phyloP scores from a whole-genome alignment of 2,113 vertebrate species.

The Sigmodon hispidus region DNA sequence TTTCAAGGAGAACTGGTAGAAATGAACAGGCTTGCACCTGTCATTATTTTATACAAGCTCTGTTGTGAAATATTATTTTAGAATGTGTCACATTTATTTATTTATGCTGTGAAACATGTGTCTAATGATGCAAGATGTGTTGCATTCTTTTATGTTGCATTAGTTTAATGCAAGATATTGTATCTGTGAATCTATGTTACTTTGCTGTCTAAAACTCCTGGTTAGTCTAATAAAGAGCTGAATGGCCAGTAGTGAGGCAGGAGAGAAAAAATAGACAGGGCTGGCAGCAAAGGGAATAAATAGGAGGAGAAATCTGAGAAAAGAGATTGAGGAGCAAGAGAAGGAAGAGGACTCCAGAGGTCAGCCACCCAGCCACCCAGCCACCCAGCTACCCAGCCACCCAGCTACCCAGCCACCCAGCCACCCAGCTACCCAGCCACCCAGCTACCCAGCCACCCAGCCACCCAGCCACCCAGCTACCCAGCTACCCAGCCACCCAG shows the following conservation, averaged over 20 bases:
- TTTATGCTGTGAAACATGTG: background rate
- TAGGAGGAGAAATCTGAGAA: background rate
- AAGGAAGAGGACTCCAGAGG: background rate
- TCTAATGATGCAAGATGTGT: background rate
- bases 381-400: too few species aligned
- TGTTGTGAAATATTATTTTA: background rate
- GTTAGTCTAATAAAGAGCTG: background rate
- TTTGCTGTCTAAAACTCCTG: background rate
- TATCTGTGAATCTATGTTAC: background rate
- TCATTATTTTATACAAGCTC: slow-evolving; percentile 30
- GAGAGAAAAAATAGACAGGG: background rate
- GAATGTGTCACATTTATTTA: background rate
- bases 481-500: too few species aligned
- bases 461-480: background rate
- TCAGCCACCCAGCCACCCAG: background rate
- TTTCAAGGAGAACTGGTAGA: background rate
- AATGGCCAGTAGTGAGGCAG: background rate
- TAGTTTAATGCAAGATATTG: too few species aligned
- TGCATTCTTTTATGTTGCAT: background rate
- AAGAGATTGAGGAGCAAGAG: background rate
- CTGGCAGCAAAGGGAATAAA: background rate
- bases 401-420: background rate
- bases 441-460: background rate
- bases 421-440: too few species aligned
- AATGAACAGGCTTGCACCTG: background rate